A percentile compares a stretch with the other conserved stretches of the same genome.
These are phyloP conservation scores for Orthonychiurus folsomi DNA, from an alignment of 2,888 invertebrate species.

Conservation along the genomic window DNA sequence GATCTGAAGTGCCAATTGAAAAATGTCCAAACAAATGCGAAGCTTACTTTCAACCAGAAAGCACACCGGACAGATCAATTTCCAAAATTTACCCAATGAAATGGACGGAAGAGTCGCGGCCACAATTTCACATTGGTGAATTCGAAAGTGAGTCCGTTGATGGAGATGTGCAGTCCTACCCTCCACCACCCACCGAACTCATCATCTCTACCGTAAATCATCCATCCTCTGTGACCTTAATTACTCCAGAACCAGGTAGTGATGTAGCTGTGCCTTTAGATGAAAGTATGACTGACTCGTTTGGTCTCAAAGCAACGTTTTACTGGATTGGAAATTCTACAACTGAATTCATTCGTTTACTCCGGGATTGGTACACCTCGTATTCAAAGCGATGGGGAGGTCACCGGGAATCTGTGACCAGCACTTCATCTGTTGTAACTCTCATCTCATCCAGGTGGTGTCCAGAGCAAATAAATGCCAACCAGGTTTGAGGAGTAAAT, in stretches of 20 bases:
- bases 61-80: background rate
- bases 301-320: background rate
- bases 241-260: background rate
- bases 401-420: conserved; percentile 34
- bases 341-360: conserved; percentile 5
- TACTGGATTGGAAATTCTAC: background rate
- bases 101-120: background rate
- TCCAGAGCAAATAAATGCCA: background rate
- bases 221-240: background rate
- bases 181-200: background rate
- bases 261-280: background rate
- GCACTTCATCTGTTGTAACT: conserved; percentile 32
- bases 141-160: background rate
- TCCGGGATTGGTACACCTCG: conserved; percentile 22
- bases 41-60: background rate
- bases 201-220: background rate
- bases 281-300: background rate
- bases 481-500: no score
- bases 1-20: background rate
- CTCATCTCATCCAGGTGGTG: conserved; percentile 14
- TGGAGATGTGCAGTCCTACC: background rate
- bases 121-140: background rate
- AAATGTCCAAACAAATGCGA: background rate
- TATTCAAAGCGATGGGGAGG: conserved; percentile 29
- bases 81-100: background rate